Conservation (phyloP, 2,888 invertebrate genomes). For the Pseudococcus longispinus region DNA sequence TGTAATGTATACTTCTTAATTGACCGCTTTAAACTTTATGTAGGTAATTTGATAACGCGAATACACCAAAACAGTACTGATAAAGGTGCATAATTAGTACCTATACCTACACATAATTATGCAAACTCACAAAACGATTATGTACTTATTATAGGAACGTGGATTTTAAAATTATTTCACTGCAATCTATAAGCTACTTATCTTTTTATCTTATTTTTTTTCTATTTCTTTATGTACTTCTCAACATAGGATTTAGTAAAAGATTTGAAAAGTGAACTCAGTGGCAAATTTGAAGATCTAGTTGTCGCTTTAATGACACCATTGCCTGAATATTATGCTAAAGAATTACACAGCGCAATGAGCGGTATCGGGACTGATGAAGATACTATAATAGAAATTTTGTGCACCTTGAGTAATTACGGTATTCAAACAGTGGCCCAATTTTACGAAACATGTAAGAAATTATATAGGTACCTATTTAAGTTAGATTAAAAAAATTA, state of each 20-base stretch:
- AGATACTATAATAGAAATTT: constrained; percentile 65
- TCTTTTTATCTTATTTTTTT: neutral
- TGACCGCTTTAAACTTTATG: neutral
- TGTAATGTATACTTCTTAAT: too few species aligned
- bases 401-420: constrained; percentile 65
- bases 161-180: neutral
- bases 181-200: neutral
- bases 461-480: neutral
- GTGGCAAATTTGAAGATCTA: constrained; percentile 66
- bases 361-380: constrained; percentile 65
- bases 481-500: neutral
- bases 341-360: constrained; percentile 65
- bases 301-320: constrained; percentile 66
- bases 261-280: constrained; percentile 65
- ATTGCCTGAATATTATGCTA: constrained; percentile 65
- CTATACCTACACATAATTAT: constrained; percentile 54
- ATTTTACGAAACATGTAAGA: constrained; percentile 62
- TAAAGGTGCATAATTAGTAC: too few species aligned
- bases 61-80: neutral
- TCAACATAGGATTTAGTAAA: constrained; percentile 63
- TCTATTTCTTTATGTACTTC: neutral
- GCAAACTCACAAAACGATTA: neutral
- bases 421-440: constrained; percentile 62
- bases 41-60: neutral
- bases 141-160: too few species aligned